These are phyloP conservation scores for Eulemur coronatus DNA, from an alignment of 2,797 vertebrate species.

Conservation along the genomic window DNA sequence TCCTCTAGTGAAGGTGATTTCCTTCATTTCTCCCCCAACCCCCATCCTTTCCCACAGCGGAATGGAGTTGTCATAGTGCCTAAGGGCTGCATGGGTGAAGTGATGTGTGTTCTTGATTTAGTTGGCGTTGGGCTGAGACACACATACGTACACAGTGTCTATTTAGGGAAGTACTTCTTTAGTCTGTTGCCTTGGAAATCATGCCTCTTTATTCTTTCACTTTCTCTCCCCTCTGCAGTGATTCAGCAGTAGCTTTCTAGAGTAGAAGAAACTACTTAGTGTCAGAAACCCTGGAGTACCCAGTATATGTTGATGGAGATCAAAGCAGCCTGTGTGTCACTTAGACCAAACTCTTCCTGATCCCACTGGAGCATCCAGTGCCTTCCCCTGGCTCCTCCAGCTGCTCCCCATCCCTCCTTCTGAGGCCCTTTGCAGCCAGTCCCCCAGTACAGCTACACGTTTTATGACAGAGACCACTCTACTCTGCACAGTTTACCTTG, in stretches of 20 bases:
- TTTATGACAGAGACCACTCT: not conserved
- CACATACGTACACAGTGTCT: not conserved
- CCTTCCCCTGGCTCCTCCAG: not conserved
- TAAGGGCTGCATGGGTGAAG: not conserved
- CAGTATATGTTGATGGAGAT: not conserved
- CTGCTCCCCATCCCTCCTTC: not conserved
- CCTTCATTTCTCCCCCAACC: not conserved
- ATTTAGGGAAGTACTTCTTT: conserved; percentile 52
- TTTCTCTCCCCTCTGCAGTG: conserved; percentile 7
- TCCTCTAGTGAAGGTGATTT: not conserved
- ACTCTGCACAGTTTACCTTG: not conserved
- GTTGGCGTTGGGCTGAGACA: not conserved
- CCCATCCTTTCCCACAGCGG: rapidly evolving
- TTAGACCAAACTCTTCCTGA: not conserved
- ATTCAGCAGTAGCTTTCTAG: conserved; percentile 21
- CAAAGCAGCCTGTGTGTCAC: not conserved
- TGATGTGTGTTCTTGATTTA: not conserved
- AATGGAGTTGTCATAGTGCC: not conserved
- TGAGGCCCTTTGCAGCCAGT: not conserved
- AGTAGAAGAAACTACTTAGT: not conserved
- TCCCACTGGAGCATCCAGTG: rapidly evolving
- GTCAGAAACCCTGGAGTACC: not conserved
- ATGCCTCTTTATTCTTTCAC: conserved; percentile 41
- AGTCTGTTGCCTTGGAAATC: conserved; percentile 1
- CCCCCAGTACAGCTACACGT: rapidly evolving